These are phyloP conservation scores for Crotalus helleri DNA, from an alignment of 2,113 vertebrate species.

Conservation along the genomic window DNA sequence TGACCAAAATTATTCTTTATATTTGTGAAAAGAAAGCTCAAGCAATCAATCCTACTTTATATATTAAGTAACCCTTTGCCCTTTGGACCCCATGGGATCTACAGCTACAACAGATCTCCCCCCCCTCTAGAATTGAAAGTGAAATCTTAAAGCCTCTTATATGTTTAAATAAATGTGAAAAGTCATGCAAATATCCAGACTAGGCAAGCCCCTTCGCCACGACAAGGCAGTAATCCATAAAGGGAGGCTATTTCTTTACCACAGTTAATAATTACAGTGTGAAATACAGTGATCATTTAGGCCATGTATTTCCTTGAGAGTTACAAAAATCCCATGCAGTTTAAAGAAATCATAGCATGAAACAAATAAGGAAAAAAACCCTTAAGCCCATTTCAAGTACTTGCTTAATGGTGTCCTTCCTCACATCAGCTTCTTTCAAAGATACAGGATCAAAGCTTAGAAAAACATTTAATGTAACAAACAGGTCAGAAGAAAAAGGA, in stretches of 20 bases:
- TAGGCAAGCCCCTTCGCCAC: background rate
- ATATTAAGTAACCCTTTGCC: background rate
- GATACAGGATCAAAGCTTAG: slow-evolving; percentile 6
- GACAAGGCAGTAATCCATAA: too few species aligned
- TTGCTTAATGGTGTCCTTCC: slow-evolving; percentile 5
- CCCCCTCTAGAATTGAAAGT: background rate
- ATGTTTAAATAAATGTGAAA: background rate
- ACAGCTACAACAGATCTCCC: background rate
- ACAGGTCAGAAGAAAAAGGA: slow-evolving; percentile 1
- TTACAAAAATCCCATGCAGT: slow-evolving; percentile 16
- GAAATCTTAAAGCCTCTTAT: slow-evolving; percentile 8
- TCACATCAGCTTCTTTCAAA: slow-evolving; percentile 29
- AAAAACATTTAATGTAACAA: slow-evolving; percentile 13
- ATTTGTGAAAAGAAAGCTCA: slow-evolving; percentile 1
- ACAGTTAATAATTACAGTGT: slow-evolving; percentile 33
- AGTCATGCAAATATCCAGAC: slow-evolving; percentile 37
- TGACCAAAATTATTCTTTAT: background rate
- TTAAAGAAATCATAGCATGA: background rate
- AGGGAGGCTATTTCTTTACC: slow-evolving; percentile 23
- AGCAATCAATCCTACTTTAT: slow-evolving; percentile 30
- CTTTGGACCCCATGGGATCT: slow-evolving; percentile 8
- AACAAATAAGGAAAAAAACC: background rate
- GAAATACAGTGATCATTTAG: slow-evolving; percentile 48
- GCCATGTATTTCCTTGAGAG: slow-evolving; percentile 36
- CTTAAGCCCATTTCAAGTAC: slow-evolving; percentile 1